A percentile compares a stretch with the other conserved stretches of the same genome.
phyloP scores from a whole-genome alignment of 2,113 vertebrate genomes.

The Phocoena sinus region DNA sequence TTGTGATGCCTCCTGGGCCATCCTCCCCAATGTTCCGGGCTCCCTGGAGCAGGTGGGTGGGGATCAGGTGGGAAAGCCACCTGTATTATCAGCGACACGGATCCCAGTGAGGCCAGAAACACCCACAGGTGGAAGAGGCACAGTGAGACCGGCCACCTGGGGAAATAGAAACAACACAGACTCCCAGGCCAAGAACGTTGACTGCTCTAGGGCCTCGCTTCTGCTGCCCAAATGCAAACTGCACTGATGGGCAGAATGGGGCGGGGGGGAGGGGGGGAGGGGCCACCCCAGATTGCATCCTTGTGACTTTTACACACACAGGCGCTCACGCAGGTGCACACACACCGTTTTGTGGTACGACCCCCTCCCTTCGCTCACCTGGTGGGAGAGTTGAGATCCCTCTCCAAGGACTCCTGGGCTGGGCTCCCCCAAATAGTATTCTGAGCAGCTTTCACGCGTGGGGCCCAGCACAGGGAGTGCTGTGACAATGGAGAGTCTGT shows the following conservation, averaged over 20 bases:
- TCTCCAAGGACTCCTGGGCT: not conserved
- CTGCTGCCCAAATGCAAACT: accelerated
- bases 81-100: accelerated
- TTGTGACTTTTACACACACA: not conserved
- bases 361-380: not conserved
- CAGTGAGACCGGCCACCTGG: not conserved
- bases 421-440: not conserved
- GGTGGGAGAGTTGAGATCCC: not conserved
- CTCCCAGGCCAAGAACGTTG: not conserved
- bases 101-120: not conserved
- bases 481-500: accelerated
- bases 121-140: no score
- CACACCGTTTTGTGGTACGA: not conserved
- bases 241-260: no score
- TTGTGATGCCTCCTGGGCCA: accelerated
- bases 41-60: not conserved
- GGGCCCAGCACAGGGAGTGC: accelerated
- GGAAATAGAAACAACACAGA: not conserved
- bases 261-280: accelerated
- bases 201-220: not conserved
- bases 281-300: accelerated
- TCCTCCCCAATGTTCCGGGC: accelerated
- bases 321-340: no score
- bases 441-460: not conserved
- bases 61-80: not conserved